Evolutionary conservation across 2,888 invertebrate species (phyloP).

Genomic region (Sabatieria punctata): DNA sequence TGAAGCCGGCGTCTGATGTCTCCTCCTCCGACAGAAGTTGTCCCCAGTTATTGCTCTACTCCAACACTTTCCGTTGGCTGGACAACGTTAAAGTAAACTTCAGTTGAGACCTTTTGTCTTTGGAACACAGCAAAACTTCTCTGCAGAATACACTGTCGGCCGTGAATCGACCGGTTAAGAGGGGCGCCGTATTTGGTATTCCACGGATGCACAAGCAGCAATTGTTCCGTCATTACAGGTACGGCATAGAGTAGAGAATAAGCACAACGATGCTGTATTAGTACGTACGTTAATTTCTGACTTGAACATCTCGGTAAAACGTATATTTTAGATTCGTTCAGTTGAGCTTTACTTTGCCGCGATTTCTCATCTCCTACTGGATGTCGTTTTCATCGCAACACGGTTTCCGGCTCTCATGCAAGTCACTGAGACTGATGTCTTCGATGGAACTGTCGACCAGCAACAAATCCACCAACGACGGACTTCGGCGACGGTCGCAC

Average conservation of each 20-base stretch:
- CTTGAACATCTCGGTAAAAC: not conserved
- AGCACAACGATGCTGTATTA: not conserved
- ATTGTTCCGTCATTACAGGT: conserved; percentile 60
- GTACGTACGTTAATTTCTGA: not conserved
- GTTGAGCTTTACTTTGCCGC: conserved; percentile 66
- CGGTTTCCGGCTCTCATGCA: conserved; percentile 64
- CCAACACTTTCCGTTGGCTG: conserved; percentile 28
- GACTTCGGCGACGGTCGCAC: not conserved
- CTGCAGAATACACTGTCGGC: conserved; percentile 47
- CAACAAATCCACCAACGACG: not conserved
- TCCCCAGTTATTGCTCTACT: conserved; percentile 23
- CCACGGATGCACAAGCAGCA: conserved; percentile 68
- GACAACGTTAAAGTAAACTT: conserved; percentile 54
- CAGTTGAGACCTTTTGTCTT: conserved; percentile 2
- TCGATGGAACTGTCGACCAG: not conserved
- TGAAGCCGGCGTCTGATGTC: conserved; percentile 39
- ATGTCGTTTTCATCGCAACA: conserved; percentile 88
- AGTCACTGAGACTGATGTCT: conserved; percentile 57
- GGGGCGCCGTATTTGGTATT: conserved; percentile 72
- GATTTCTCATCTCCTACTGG: conserved; percentile 69
- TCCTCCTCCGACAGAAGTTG: conserved; percentile 7
- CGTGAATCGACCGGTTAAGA: conserved; percentile 77
- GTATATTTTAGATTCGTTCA: conserved; percentile 55
- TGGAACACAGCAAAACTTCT: conserved; percentile 4
- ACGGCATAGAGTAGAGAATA: conserved; percentile 32